Evolutionary conservation across 2,113 vertebrate genomes (phyloP), one percentile per base, ranked within the genome.

Genomic region (Phalacrocorax pelagicus): DNA sequence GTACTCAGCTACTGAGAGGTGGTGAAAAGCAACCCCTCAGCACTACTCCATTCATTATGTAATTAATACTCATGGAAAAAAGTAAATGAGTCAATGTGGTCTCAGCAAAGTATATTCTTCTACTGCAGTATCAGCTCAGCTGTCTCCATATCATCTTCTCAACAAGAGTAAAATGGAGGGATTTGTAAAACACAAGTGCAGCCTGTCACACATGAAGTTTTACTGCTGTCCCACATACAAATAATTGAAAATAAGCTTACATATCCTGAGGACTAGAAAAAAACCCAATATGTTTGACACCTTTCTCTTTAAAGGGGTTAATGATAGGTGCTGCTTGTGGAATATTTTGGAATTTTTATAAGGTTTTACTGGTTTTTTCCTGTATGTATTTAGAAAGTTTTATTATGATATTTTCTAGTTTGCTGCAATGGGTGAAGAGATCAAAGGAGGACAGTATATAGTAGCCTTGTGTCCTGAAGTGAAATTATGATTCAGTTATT

Each of bases 401-500:
- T 96, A 81, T 85, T 88, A 44, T n/a, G 7, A 22, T 73, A 86
- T 77, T 87, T 91, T 57, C 73, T 67, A 61, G 67, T 89, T 96
- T 79, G 36, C 70, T 96, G 66, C 86, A 90, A 58, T 86, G 90
- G 40, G 80, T 94, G 89, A 97, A 95, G 77, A 95, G 94, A 97
- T 97, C 96, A 96, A 97, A 98, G 94, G 82, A 97, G 91, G 92
- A 93, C 95, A 96, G 88, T 85, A 93, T 92, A 92, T 55, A 93
- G 94, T 52, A 90, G 91, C 71, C 88, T 91, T 93, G 78, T 97
- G 81, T 97, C 97, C 97, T 13, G 91, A 92, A 98, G 97, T 97
- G 95, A 98, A 97, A 97, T 97, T 96, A 94, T 90, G 96, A 95
- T 98, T 98, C 96, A 94, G 94, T 98, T 97, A 98, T 98, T 98